Conservation (phyloP, 2,113 vertebrate species). For the Saguinus midas region DNA sequence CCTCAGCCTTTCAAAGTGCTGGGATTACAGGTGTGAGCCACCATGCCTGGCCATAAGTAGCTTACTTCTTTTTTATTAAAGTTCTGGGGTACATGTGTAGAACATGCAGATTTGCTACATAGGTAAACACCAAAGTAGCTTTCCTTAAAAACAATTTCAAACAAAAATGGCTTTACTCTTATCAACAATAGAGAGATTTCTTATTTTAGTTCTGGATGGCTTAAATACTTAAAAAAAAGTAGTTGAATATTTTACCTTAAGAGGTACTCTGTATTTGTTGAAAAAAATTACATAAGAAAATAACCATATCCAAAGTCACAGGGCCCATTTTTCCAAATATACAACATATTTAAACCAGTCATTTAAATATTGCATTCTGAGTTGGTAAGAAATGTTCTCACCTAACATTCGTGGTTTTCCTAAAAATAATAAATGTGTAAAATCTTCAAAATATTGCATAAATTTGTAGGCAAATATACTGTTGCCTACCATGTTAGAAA, state of each 20-base stretch:
- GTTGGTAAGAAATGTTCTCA: background rate
- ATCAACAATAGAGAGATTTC: background rate
- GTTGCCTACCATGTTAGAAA: background rate
- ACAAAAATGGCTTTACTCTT: constrained; percentile 28
- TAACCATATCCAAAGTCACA: background rate
- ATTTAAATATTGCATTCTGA: background rate
- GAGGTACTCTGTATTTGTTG: background rate
- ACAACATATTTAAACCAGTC: background rate
- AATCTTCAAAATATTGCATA: background rate
- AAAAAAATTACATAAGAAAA: constrained; percentile 9
- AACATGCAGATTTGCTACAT: no score
- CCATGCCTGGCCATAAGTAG: no score
- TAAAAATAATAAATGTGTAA: background rate
- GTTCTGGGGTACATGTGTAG: no score
- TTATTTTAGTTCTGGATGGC: constrained; percentile 3
- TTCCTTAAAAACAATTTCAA: background rate
- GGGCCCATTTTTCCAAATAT: background rate
- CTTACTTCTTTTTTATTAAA: background rate
- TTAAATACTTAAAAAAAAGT: background rate
- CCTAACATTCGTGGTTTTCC: background rate
- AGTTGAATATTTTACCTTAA: background rate
- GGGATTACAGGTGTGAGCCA: no score
- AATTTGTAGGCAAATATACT: background rate
- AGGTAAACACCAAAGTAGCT: background rate
- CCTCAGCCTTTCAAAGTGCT: no score